Evolutionary conservation across 2,888 invertebrate genomes (phyloP).

Genomic region (Tortricodes alternella): DNA sequence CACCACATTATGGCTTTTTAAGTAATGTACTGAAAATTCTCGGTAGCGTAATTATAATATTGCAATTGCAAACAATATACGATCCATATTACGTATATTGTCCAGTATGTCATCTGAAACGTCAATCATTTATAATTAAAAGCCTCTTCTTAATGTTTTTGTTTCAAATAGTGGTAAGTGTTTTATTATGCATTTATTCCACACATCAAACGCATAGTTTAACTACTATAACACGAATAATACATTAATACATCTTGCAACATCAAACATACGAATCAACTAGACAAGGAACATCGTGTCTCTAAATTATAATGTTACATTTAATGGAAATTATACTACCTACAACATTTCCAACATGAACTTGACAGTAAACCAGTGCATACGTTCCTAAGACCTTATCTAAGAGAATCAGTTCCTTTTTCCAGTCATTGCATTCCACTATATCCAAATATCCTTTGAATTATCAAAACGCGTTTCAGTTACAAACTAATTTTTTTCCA

Average conservation of each 20-base stretch:
- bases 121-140: no score
- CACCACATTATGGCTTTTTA: neutral
- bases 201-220: constrained; percentile 8
- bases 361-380: constrained; percentile 21
- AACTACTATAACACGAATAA: constrained; percentile 31
- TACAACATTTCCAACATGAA: constrained; percentile 21
- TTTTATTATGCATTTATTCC: neutral
- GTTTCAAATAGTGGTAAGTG: neutral
- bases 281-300: constrained; percentile 66
- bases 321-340: constrained; percentile 29
- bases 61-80: no score
- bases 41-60: neutral
- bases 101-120: no score
- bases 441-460: constrained; percentile 19
- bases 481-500: constrained; percentile 26
- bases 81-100: neutral
- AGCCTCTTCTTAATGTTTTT: constrained; percentile 5
- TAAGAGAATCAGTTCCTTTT: constrained; percentile 35
- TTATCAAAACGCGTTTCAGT: constrained; percentile 19
- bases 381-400: constrained; percentile 26
- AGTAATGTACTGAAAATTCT: neutral
- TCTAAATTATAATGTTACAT: constrained; percentile 45
- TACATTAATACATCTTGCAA: constrained; percentile 47
- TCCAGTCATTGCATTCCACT: constrained; percentile 28
- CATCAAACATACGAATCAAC: constrained; percentile 50